Base-by-base conservation (phyloP, 2,797 vertebrate species). In the Amblyraja radiata region DNA sequence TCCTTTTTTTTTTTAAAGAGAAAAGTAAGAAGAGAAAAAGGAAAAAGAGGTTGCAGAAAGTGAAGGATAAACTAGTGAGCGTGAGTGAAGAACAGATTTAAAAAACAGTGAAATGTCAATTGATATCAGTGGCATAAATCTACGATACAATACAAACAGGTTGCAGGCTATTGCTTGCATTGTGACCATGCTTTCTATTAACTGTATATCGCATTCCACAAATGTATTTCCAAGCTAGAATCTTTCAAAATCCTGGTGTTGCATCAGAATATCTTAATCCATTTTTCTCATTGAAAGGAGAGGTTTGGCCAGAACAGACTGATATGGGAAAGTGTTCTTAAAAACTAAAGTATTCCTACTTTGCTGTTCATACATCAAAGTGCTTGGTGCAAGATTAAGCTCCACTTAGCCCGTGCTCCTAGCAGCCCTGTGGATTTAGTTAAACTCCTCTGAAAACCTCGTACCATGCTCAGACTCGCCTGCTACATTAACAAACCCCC, bases 401-500 rank as follows among this genome's bases (percentile, higher is more conserved):
- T 65, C 10, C 93, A 65, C 36, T 11, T 63, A 32, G 6, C n/a
- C 28, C 23, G 63, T 93, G n/a, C n/a, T 81, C 23, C 16, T 13
- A 79, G 63, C 16, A 68, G 46, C n/a, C 32, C 76, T 36, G 77
- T 63, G 76, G 16, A 61, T 93, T 93, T 21, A 9, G 23, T 93
- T 8, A 13, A 93, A 80, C 93, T 93, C 16, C 94, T 78, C 94
- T 95, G 95, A 94, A 94, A 95, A 94, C 95, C 94, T 83, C 73
- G 96, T 96, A 94, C 96, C 95, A 95, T 95, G 95, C 94, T 94
- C 95, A 95, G 94, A 94, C 90, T 95, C 94, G 95, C 95, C 95
- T 96, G 94, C 94, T 95, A 91, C 94, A 94, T 95, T 96, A 94
- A 95, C 95, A 95, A 95, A 94, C 94, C 46, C 46, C 32, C 46